Conservation (phyloP, 2,113 vertebrate species). For the Agelaius phoeniceus region DNA sequence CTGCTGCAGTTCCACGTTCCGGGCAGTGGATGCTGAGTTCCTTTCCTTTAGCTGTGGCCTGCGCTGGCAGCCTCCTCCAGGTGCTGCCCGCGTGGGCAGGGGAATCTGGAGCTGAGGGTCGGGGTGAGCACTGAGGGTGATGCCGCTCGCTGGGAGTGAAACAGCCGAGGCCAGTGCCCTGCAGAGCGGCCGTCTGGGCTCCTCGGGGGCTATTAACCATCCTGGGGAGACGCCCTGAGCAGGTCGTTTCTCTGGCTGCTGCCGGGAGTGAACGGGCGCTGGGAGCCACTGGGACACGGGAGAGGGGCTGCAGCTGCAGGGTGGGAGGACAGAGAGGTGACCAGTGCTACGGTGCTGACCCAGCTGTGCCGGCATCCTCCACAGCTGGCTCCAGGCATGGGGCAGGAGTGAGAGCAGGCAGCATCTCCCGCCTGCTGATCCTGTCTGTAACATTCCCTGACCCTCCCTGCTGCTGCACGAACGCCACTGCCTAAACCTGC, state of each 20-base stretch:
- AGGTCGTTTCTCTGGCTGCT: neutral
- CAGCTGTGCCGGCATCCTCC: fast-evolving
- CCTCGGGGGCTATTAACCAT: fast-evolving
- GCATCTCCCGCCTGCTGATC: neutral
- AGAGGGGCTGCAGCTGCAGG: neutral
- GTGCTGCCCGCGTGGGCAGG: neutral
- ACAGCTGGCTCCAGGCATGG: fast-evolving
- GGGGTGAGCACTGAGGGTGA: fast-evolving
- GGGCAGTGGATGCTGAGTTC: fast-evolving
- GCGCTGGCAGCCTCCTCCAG: neutral
- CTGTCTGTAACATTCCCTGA: neutral
- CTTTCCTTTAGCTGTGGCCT: neutral
- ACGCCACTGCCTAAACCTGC: fast-evolving
- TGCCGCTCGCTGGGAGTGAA: fast-evolving
- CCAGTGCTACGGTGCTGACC: fast-evolving
- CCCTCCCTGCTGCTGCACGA: neutral
- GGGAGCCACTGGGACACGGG: neutral
- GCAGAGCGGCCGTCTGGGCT: fast-evolving
- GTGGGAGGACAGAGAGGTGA: neutral
- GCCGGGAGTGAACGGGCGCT: fast-evolving
- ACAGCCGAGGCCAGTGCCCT: fast-evolving
- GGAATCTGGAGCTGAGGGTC: neutral
- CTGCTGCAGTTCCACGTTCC: neutral
- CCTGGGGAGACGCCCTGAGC: fast-evolving
- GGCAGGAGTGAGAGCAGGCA: neutral